These are phyloP conservation scores for Amblyteles armatorius DNA, from an alignment of 2,888 invertebrate genomes.

Conservation along the genomic window DNA sequence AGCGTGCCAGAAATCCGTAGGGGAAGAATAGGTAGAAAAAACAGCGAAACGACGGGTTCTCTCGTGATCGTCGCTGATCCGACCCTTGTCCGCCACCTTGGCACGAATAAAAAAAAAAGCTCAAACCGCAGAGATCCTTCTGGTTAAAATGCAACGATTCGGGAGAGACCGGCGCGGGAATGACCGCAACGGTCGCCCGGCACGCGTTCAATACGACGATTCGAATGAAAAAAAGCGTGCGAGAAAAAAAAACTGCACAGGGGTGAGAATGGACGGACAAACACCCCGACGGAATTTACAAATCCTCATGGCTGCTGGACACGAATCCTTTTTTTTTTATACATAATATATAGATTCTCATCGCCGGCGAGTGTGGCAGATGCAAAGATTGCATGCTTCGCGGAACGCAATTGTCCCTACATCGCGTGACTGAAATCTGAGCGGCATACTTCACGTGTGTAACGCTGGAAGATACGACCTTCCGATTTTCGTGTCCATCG, in stretches of 20 bases:
- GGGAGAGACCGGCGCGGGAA: conserved; percentile 46
- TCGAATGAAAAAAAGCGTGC: conserved; percentile 28
- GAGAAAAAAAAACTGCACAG: conserved; percentile 52
- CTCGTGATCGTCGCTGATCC: conserved; percentile 4
- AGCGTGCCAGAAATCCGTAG: conserved; percentile 25
- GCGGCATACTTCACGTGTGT: background rate
- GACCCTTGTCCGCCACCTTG: conserved; percentile 21
- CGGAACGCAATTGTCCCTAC: background rate
- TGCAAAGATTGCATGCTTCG: conserved; percentile 29
- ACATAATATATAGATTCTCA: background rate
- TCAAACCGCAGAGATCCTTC: conserved; percentile 29
- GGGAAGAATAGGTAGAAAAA: background rate
- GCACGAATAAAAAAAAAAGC: conserved; percentile 20
- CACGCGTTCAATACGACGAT: conserved; percentile 58
- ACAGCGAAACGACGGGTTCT: conserved; percentile 17
- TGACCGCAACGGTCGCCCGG: conserved; percentile 67
- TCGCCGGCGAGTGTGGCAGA: conserved; percentile 15
- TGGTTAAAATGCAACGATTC: conserved; percentile 44
- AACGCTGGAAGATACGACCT: conserved; percentile 4
- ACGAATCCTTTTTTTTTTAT: conserved; percentile 57
- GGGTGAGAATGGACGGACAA: conserved; percentile 39
- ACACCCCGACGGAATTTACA: conserved; percentile 35
- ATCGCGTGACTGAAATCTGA: background rate
- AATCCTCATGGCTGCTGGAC: conserved; percentile 33
- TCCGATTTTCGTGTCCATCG: background rate